These are phyloP conservation scores for Anseranas semipalmata DNA, from an alignment of 2,113 vertebrate genomes.

Conservation along the genomic window DNA sequence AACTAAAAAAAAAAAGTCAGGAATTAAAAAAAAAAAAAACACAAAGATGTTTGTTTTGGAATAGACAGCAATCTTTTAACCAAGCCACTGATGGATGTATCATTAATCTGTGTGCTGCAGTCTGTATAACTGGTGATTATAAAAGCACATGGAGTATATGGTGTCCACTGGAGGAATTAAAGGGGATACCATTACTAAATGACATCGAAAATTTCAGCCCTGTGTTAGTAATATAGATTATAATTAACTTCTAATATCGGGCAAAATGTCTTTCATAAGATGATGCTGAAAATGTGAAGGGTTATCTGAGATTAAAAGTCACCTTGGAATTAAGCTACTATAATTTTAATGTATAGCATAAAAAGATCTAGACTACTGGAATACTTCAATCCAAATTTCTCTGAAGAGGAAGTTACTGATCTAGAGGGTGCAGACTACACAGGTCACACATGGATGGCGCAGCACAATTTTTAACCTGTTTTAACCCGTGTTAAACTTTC, in stretches of 20 bases:
- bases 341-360: neutral
- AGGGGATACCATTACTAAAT: neutral
- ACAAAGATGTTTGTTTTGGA: neutral
- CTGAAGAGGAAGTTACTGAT: neutral
- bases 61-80: neutral
- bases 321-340: neutral
- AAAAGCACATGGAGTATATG: neutral
- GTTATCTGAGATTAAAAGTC: neutral
- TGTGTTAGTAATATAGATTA: neutral
- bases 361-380: neutral
- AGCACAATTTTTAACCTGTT: neutral
- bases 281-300: neutral
- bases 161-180: neutral
- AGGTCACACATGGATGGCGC: neutral
- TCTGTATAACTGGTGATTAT: neutral
- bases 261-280: neutral
- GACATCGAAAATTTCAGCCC: neutral
- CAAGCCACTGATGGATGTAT: neutral
- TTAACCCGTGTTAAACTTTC: neutral
- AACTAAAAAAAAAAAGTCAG: neutral
- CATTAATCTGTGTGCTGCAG: neutral
- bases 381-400: neutral
- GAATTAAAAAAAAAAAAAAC: neutral
- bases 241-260: neutral
- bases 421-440: neutral